Conservation (phyloP, 2,113 vertebrate genomes). For the Grantiella picta region DNA sequence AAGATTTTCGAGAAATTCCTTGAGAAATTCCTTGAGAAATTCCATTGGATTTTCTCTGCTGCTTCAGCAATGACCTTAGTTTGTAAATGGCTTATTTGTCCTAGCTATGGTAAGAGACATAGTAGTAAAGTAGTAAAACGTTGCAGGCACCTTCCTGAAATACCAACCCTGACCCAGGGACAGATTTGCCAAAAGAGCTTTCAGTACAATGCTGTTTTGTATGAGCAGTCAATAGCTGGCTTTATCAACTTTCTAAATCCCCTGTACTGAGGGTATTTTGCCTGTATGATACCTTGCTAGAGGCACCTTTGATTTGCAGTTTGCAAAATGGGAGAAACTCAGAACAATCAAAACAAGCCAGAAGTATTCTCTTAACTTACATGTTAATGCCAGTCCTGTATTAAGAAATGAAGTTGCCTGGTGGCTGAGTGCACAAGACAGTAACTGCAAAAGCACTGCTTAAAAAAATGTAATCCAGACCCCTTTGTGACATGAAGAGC, state of each 20-base stretch:
- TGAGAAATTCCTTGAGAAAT: not conserved
- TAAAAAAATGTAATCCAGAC: not conserved
- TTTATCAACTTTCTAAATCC: not conserved
- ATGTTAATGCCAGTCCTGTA: rapidly evolving
- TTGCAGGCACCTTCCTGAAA: not conserved
- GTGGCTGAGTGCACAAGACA: not conserved
- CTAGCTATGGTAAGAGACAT: not conserved
- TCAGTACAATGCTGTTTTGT: not conserved
- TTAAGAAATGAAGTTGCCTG: not conserved
- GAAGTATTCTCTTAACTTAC: not conserved
- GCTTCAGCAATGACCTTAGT: not conserved
- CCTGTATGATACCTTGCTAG: not conserved
- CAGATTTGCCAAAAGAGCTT: not conserved
- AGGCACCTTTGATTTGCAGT: not conserved
- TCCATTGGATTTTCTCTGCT: not conserved
- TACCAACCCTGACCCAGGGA: not conserved
- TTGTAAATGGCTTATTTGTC: constrained; percentile 18
- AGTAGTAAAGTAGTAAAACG: not conserved
- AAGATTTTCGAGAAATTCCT: not conserved
- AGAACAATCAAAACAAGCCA: not conserved
- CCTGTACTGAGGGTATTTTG: not conserved
- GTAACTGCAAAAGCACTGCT: not conserved
- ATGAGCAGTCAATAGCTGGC: not conserved
- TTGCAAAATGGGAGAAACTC: not conserved
- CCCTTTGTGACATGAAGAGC: not conserved